Evolutionary conservation across 37 sponge, comb jelly and placozoan genomes (phyloP).

Genomic region (Haliclona indistincta): DNA sequence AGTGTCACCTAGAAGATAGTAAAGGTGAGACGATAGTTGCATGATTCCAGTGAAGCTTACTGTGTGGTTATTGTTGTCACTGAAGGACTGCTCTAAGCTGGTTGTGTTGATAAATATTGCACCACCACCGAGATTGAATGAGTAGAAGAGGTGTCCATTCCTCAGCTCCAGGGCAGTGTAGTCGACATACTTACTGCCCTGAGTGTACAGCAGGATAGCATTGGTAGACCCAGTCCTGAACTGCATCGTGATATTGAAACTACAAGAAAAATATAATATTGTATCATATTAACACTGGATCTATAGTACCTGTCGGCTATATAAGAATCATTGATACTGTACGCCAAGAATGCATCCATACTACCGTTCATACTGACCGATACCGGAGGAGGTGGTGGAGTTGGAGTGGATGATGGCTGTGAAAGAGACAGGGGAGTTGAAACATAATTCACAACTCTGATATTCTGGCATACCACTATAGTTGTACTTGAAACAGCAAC

Average conservation of each 20-base stretch:
- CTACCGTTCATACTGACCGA: no score
- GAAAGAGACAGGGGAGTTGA: no score
- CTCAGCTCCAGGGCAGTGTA: slow-evolving; percentile 55
- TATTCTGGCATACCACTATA: no score
- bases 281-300: neutral
- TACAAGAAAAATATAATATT: neutral
- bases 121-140: slow-evolving; percentile 53
- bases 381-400: no score
- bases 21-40: neutral
- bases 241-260: slow-evolving; percentile 41
- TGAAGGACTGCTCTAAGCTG: no score
- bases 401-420: no score
- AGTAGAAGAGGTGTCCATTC: slow-evolving; percentile 41
- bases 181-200: slow-evolving; percentile 23
- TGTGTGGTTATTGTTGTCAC: slow-evolving; percentile 4
- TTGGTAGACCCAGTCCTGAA: slow-evolving; percentile 49
- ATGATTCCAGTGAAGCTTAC: neutral
- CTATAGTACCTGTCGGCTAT: neutral
- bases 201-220: slow-evolving; percentile 59
- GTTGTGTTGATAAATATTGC: slow-evolving; percentile 15
- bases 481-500: no score
- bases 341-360: no score
- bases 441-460: no score
- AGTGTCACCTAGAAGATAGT: slow-evolving; percentile 26
- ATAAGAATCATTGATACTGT: neutral